phyloP scores from a whole-genome alignment of 2,888 invertebrate genomes.

The Folsomia candida region DNA sequence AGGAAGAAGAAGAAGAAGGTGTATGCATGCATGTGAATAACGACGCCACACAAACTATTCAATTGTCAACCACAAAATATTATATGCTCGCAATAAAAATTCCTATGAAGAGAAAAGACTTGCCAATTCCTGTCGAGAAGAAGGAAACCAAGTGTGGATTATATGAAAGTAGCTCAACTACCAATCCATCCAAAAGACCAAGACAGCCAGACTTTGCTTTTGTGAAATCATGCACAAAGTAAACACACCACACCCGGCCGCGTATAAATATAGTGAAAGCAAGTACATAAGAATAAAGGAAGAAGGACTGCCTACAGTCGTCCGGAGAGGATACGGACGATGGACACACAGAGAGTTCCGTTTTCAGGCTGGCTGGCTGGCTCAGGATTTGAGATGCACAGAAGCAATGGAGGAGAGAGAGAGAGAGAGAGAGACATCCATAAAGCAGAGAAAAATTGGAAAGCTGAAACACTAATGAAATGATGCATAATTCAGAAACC shows the following conservation, averaged over 20 bases:
- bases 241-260: neutral
- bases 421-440: constrained; percentile 27
- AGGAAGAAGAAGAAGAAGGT: too few relatives aligned
- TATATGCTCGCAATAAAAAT: too few relatives aligned
- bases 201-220: neutral
- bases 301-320: neutral
- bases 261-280: neutral
- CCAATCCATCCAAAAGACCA: too few relatives aligned
- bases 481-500: constrained; percentile 51
- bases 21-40: too few relatives aligned
- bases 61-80: neutral
- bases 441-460: constrained; percentile 44
- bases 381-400: too few relatives aligned
- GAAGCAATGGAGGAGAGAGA: constrained; percentile 16
- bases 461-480: constrained; percentile 49
- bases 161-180: too few relatives aligned
- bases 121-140: too few relatives aligned
- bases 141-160: too few relatives aligned
- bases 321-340: neutral
- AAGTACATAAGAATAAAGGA: neutral
- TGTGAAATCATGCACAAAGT: neutral
- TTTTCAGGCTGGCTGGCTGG: neutral
- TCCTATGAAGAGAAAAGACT: too few relatives aligned
- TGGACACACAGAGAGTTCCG: neutral
- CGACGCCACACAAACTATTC: neutral